Evolutionary conservation across 2,888 invertebrate genomes (phyloP).

Genomic region (Aphelenchoides bicaudatus): DNA sequence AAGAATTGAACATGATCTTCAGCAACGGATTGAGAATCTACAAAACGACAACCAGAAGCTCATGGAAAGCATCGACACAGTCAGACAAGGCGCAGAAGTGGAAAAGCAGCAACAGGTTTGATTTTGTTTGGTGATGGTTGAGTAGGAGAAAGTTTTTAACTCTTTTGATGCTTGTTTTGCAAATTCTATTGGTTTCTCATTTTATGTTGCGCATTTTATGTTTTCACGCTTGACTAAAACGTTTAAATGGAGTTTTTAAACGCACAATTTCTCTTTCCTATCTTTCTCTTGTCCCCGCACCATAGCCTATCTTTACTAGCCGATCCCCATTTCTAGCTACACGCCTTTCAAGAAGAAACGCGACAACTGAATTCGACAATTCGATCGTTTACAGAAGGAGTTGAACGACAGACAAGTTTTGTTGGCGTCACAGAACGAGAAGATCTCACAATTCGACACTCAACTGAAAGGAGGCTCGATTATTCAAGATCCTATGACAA

Average conservation of each 20-base stretch:
- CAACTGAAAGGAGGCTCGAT: background rate
- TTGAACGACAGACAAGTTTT: conserved; percentile 55
- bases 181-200: background rate
- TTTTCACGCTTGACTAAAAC: no score
- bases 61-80: conserved; percentile 49
- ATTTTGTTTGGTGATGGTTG: background rate
- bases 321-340: conserved; percentile 30
- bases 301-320: background rate
- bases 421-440: conserved; percentile 60
- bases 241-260: background rate
- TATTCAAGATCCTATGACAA: no score
- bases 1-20: conserved; percentile 37
- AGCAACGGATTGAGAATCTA: conserved; percentile 83
- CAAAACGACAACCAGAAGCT: conserved; percentile 69
- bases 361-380: conserved; percentile 41
- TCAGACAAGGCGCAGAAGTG: conserved; percentile 43
- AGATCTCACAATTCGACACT: conserved; percentile 56
- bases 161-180: background rate
- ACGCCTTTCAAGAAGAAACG: conserved; percentile 35
- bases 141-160: no score
- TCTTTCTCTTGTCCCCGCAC: background rate
- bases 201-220: no score
- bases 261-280: conserved; percentile 5
- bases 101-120: conserved; percentile 51
- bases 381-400: conserved; percentile 59